phyloP scores from a whole-genome alignment of 2,113 vertebrate species.

The Takifugu flavidus region DNA sequence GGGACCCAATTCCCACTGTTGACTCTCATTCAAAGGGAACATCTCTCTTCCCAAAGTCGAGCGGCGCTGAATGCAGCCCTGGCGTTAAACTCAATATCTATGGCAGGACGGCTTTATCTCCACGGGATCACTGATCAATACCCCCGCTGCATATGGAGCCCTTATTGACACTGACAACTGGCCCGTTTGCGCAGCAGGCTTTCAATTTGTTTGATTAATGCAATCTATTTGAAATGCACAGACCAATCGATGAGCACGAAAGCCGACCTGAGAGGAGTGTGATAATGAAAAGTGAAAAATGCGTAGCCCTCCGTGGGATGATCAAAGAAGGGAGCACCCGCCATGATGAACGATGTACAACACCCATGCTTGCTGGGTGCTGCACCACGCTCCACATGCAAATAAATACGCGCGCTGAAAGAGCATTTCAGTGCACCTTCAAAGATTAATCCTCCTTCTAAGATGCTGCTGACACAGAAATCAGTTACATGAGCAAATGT shows the following conservation, averaged over 20 bases:
- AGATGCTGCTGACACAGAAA: not conserved
- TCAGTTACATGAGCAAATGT: slow-evolving; percentile 1
- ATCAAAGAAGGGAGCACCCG: slow-evolving; percentile 6
- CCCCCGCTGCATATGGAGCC: slow-evolving; percentile 7
- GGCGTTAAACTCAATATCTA: slow-evolving; percentile 29
- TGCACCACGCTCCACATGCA: not conserved
- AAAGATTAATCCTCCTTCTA: too few relatives aligned
- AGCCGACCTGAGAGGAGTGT: not conserved
- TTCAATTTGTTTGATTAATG: slow-evolving; percentile 40
- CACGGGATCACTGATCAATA: slow-evolving; percentile 37
- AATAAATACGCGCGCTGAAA: not conserved
- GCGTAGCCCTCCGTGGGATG: not conserved
- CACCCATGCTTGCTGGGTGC: not conserved
- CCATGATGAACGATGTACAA: slow-evolving; percentile 4
- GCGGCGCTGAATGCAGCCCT: slow-evolving; percentile 12
- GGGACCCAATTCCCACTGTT: not conserved
- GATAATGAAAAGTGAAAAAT: slow-evolving; percentile 12
- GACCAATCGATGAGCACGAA: not conserved
- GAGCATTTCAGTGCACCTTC: too few relatives aligned
- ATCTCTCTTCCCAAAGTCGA: slow-evolving; percentile 13
- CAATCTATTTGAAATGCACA: slow-evolving; percentile 9
- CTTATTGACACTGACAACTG: slow-evolving; percentile 29
- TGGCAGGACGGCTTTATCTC: slow-evolving; percentile 12
- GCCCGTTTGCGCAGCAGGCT: slow-evolving; percentile 16
- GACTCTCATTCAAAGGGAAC: slow-evolving; percentile 12